Evolutionary conservation across 64 coral and sea anemone genomes (phyloP).

Genomic region (Montipora foliosa): DNA sequence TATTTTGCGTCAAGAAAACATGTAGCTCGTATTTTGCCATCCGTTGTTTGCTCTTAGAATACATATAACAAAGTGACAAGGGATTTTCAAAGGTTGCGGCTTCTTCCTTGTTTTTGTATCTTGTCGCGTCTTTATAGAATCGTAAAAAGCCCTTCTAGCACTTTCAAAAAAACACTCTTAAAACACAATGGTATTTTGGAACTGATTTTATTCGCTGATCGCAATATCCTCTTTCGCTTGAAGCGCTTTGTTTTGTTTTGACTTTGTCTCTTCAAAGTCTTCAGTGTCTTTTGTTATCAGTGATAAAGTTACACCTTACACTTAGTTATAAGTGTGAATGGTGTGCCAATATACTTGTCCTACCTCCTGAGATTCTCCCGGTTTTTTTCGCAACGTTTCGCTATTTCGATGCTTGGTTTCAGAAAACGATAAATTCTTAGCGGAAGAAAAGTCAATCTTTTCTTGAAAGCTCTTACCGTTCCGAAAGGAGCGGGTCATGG

Average conservation of each 20-base stretch:
- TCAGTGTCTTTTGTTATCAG: neutral
- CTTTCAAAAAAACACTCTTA: neutral
- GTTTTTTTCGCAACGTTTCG: too few species aligned
- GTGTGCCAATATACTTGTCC: neutral
- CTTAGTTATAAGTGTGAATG: neutral
- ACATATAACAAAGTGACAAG: neutral
- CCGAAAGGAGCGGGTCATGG: neutral
- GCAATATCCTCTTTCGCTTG: neutral
- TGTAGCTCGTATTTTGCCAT: neutral
- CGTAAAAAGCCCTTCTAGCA: neutral
- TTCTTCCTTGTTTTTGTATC: neutral
- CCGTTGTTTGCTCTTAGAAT: constrained; percentile 20
- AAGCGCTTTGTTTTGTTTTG: neutral
- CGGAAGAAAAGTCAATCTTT: neutral
- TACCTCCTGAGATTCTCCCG: neutral
- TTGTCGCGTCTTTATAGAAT: neutral
- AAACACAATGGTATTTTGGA: neutral
- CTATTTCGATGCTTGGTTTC: too few species aligned
- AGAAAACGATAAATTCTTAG: too few species aligned
- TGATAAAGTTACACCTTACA: neutral
- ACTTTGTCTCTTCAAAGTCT: neutral
- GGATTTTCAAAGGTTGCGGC: neutral
- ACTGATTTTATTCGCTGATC: neutral
- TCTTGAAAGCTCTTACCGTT: neutral
- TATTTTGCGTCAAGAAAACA: constrained; percentile 19